Conservation (phyloP, 2,888 invertebrate species). For the Syritta pipiens region DNA sequence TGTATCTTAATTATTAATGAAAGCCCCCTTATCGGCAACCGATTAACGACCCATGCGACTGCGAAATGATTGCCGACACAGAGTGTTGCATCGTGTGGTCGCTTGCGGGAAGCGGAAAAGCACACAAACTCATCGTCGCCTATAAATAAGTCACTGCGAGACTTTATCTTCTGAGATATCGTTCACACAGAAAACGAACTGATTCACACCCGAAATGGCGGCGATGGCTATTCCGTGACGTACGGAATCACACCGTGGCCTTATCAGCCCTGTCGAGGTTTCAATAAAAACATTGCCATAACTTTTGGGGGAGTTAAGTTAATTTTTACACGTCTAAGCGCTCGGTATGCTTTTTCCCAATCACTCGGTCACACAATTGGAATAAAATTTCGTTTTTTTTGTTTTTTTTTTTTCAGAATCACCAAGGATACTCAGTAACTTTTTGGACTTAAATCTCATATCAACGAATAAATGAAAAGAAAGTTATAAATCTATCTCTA, state of each 20-base stretch:
- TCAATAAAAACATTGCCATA: constrained; percentile 45
- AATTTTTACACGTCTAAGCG: constrained; percentile 33
- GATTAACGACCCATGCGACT: not conserved
- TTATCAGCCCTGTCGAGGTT: constrained; percentile 38
- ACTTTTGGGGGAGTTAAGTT: constrained; percentile 37
- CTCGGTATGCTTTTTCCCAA: constrained; percentile 37
- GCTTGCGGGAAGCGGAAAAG: too few relatives aligned
- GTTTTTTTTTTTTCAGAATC: constrained; percentile 86
- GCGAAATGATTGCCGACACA: not conserved
- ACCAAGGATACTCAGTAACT: constrained; percentile 84
- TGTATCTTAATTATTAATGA: constrained; percentile 19
- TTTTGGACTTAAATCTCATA: constrained; percentile 52
- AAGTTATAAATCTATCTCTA: constrained; percentile 21
- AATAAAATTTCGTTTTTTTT: not conserved
- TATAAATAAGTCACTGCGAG: constrained; percentile 41
- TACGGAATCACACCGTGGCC: constrained; percentile 1
- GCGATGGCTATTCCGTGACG: constrained; percentile 47
- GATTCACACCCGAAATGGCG: constrained; percentile 1
- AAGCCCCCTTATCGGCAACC: not conserved
- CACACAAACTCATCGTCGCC: too few relatives aligned
- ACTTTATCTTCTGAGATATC: constrained; percentile 26
- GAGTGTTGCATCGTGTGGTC: not conserved
- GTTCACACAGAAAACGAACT: constrained; percentile 13
- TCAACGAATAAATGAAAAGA: constrained; percentile 82
- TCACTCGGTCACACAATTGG: not conserved